phyloP scores from a whole-genome alignment of 2,888 invertebrate genomes.

The Tetranychus truncatus region DNA sequence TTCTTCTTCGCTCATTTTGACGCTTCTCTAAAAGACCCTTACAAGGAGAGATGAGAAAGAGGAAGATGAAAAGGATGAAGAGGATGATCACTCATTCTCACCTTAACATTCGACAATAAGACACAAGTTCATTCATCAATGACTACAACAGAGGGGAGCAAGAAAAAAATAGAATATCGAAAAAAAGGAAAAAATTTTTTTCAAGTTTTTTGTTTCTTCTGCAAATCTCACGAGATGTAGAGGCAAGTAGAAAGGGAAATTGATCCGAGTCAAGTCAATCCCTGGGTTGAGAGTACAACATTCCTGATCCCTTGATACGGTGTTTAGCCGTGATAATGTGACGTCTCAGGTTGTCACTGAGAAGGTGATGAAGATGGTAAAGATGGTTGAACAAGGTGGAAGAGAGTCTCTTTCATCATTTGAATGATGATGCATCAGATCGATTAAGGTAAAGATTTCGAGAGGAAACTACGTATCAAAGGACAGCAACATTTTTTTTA shows the following conservation, averaged over 20 bases:
- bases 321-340: background rate
- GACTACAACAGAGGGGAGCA: background rate
- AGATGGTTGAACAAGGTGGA: no score
- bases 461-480: background rate
- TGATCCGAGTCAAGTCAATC: no score
- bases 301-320: background rate
- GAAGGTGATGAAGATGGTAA: no score
- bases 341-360: background rate
- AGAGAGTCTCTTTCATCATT: no score
- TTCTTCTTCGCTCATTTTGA: background rate
- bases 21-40: no score
- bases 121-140: background rate
- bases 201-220: no score
- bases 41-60: no score
- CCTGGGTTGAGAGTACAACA: background rate
- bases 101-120: background rate
- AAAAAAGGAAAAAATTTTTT: no score
- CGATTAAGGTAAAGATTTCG: background rate
- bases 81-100: conserved; percentile 1
- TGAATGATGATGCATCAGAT: background rate
- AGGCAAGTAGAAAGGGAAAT: no score
- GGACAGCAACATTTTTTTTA: background rate
- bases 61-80: background rate
- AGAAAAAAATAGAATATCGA: background rate
- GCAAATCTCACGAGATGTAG: no score